Evolutionary conservation across 1,140 invertebrate genomes (phyloP).

Genomic region (Papilio dardanus): DNA sequence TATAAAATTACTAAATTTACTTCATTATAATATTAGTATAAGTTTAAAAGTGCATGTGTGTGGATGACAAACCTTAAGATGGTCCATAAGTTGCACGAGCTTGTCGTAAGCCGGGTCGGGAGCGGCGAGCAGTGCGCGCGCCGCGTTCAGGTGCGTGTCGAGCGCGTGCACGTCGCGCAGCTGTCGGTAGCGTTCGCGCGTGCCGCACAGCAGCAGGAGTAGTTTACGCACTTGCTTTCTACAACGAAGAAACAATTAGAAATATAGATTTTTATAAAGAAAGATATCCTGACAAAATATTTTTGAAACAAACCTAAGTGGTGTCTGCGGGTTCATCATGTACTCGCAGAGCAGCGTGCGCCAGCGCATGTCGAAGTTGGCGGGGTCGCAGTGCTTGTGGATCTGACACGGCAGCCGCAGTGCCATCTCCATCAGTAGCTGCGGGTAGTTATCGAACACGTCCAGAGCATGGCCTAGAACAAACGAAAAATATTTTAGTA

Average conservation of each 20-base stretch:
- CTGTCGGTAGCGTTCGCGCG: slow-evolving; percentile 97
- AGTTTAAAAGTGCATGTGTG: too few relatives aligned
- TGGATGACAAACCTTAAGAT: slow-evolving; percentile 86
- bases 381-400: slow-evolving; percentile 87
- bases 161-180: slow-evolving; percentile 95
- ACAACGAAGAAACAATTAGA: slow-evolving; percentile 3
- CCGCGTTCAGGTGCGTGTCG: slow-evolving; percentile 90
- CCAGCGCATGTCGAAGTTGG: slow-evolving; percentile 95
- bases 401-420: slow-evolving; percentile 97
- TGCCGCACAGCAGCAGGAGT: slow-evolving; percentile 96
- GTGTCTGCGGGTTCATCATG: slow-evolving; percentile 96
- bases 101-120: slow-evolving; percentile 92
- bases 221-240: slow-evolving; percentile 93
- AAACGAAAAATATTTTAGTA: background rate
- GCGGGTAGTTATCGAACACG: slow-evolving; percentile 96
- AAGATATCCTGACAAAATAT: background rate
- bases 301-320: slow-evolving; percentile 79
- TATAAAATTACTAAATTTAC: too few relatives aligned
- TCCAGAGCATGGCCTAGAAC: slow-evolving; percentile 90
- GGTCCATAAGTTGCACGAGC: slow-evolving; percentile 96
- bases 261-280: background rate
- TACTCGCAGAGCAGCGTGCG: slow-evolving; percentile 92
- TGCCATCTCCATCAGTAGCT: slow-evolving; percentile 97
- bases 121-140: slow-evolving; percentile 75
- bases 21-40: too few relatives aligned